Evolutionary conservation across 2,113 vertebrate species (phyloP), one percentile per base, ranked within the genome.

Genomic region (Clupea harengus): DNA sequence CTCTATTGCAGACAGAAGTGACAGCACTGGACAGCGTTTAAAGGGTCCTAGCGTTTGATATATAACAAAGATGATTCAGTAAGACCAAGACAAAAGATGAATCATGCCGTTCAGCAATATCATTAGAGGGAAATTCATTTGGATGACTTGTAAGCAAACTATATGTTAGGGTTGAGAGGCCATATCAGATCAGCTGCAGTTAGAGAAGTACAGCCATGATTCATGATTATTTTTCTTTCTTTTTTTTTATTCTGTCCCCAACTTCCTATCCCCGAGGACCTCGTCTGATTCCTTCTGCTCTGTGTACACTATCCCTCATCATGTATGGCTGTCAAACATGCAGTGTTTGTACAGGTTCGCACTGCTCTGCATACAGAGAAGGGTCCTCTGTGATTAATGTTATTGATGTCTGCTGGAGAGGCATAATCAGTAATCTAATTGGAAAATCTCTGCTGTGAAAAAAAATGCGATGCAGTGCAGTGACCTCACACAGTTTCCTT

Each of bases 381-480:
- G 67, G 25, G 25, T 39, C 32, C 28, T 39, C 13, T 75, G 3
- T 75, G 15, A 39, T 39, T 39, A 39, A 20, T 75, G 13, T 75
- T 75, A 75, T 75, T 75, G 67, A 75, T 47, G 44, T n/a, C 49
- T 32, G 18, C 45, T 52, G 54, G 20, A 32, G 46, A 82, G 20
- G 50, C 52, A 81, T 44, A 83, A 83, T 81, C 81, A 82, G 85
- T 86, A 75, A 75, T 39, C 67, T 75, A 75, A 75, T 75, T 75
- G 39, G 67, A 75, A 75, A 75, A 75, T 39, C 28, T 75, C 67
- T 9, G 4, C 67, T 15, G 28, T 39, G 67, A 32, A 39, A 17
- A 39, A 44, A 45, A 49, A 17, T 39, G 39, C 39, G 39, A 28
- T 75, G 67, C 28, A 75, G 25, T 10, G 28, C 32, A 39, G 4